These are phyloP conservation scores for Cynopterus sphinx DNA, from an alignment of 2,797 vertebrate species.

Conservation along the genomic window DNA sequence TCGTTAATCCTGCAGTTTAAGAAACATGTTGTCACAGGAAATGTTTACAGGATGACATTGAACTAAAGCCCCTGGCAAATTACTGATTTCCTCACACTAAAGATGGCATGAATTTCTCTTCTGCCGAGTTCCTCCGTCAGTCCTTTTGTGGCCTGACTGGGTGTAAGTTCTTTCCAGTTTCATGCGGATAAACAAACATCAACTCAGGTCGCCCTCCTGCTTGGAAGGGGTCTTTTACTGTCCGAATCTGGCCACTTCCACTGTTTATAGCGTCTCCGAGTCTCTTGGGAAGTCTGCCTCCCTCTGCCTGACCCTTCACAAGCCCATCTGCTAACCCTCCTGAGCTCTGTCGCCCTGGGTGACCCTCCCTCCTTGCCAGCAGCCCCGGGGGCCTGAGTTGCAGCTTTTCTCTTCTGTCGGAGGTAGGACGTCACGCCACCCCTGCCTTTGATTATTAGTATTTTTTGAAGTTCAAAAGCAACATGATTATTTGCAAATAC, in stretches of 20 bases:
- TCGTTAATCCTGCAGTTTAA: neutral
- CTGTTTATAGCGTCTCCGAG: neutral
- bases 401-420: neutral
- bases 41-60: neutral
- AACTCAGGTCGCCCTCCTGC: neutral
- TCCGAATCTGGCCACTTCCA: neutral
- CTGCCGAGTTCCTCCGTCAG: neutral
- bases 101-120: neutral
- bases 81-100: neutral
- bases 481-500: constrained; percentile 6
- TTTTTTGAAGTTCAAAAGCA: neutral
- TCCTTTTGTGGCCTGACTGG: neutral
- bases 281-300: neutral
- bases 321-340: neutral
- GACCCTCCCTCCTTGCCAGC: too few species aligned
- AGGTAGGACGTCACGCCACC: neutral
- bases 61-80: neutral
- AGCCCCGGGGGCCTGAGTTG: neutral
- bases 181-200: constrained; percentile 19
- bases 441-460: neutral
- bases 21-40: neutral
- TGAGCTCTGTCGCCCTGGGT: neutral
- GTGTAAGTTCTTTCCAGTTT: constrained; percentile 18
- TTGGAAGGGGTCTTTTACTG: constrained; percentile 9
- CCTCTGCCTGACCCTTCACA: neutral